Evolutionary conservation across 2,113 vertebrate species (phyloP).

Genomic region (Ameiurus melas): DNA sequence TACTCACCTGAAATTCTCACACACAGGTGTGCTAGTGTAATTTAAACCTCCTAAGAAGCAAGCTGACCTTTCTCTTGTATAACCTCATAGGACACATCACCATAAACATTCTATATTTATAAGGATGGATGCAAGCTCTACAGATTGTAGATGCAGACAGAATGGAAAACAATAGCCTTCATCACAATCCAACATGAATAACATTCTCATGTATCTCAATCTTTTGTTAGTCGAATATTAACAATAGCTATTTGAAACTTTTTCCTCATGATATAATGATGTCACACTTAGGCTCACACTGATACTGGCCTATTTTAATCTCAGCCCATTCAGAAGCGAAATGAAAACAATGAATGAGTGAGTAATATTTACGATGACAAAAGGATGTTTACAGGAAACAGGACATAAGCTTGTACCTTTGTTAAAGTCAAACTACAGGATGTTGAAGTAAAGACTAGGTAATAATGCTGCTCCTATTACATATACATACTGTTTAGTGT

Average conservation of each 20-base stretch:
- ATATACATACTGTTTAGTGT: background rate
- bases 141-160: background rate
- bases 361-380: constrained; percentile 36
- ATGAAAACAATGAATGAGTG: constrained; percentile 18
- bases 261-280: background rate
- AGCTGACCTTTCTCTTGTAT: constrained; percentile 1
- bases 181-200: background rate
- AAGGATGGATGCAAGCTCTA: background rate
- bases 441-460: background rate
- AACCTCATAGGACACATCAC: background rate
- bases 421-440: background rate
- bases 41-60: background rate
- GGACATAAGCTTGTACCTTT: background rate
- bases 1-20: background rate
- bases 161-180: background rate
- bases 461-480: background rate
- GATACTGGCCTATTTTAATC: background rate
- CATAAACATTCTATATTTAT: constrained; percentile 17
- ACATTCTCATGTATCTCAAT: too few species aligned
- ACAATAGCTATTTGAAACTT: background rate
- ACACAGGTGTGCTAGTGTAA: background rate
- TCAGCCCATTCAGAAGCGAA: background rate
- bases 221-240: background rate
- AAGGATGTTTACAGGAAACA: constrained; percentile 26
- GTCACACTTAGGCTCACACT: background rate